phyloP scores from a whole-genome alignment of 2,797 vertebrate species.

The Craterocephalus amniculus region DNA sequence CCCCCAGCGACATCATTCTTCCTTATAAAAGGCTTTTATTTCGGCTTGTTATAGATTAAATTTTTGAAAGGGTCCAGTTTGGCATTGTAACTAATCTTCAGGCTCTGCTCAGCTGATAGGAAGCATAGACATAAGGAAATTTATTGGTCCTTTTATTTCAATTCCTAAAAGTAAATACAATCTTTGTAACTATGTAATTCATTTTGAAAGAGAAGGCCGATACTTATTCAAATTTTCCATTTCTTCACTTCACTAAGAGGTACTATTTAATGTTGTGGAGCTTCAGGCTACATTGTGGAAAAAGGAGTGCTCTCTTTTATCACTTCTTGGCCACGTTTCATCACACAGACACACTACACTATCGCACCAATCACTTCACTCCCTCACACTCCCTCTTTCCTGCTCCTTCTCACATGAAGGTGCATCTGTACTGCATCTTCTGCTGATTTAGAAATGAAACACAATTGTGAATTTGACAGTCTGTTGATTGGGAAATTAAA shows the following conservation, averaged over 20 bases:
- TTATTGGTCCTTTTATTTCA: no score
- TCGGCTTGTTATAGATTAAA: neutral
- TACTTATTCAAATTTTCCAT: neutral
- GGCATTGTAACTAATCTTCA: neutral
- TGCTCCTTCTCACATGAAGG: constrained; percentile 19
- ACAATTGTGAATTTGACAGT: constrained; percentile 42
- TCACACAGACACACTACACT: constrained; percentile 20
- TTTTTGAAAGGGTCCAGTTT: neutral
- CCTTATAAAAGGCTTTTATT: neutral
- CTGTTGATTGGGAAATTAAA: constrained; percentile 57
- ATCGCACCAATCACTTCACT: constrained; percentile 47
- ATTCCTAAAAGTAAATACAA: no score
- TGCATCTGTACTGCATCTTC: constrained; percentile 33
- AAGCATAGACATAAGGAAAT: neutral
- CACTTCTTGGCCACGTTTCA: constrained; percentile 26
- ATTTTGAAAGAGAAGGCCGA: neutral
- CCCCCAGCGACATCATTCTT: neutral
- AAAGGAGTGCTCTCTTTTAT: constrained; percentile 19
- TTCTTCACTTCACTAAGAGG: neutral
- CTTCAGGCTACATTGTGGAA: neutral
- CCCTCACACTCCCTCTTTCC: constrained; percentile 23
- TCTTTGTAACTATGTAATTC: no score
- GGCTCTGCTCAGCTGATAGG: neutral
- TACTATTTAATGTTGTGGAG: neutral
- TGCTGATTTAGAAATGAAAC: constrained; percentile 37